Percentiles rank a stretch among this genome's conserved stretches.
Conservation (phyloP, 2,113 vertebrate species). For the Raja brachyura region DNA sequence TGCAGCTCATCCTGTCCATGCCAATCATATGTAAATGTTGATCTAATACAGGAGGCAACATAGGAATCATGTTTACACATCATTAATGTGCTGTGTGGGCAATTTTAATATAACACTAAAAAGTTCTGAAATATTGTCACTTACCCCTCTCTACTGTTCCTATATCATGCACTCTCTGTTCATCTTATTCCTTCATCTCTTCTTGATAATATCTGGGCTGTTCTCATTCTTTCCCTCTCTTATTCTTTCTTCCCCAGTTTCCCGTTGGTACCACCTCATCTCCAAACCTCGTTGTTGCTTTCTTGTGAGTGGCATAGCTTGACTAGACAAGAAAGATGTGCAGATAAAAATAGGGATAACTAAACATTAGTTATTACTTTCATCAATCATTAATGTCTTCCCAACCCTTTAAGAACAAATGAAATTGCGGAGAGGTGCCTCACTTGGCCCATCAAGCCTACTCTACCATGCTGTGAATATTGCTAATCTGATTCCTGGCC, state of each 20-base stretch:
- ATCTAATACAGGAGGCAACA: background rate
- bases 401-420: background rate
- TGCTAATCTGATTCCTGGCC: too few relatives aligned
- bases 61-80: background rate
- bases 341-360: too few relatives aligned
- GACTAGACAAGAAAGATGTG: too few relatives aligned
- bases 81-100: background rate
- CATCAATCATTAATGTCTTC: background rate
- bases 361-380: background rate
- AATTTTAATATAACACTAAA: background rate
- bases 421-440: too few relatives aligned
- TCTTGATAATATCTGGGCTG: background rate
- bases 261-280: background rate
- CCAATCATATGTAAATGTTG: too few relatives aligned
- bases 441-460: too few relatives aligned
- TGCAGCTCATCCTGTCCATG: too few relatives aligned
- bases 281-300: background rate
- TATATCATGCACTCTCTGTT: background rate
- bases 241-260: background rate
- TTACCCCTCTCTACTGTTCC: background rate
- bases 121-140: background rate
- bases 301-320: background rate
- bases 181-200: background rate
- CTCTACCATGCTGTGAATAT: too few relatives aligned
- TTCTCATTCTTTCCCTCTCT: background rate